Evolutionary conservation across 1,140 invertebrate genomes (phyloP), one percentile per base, ranked within the genome.

Genomic region (Heliconius himera): DNA sequence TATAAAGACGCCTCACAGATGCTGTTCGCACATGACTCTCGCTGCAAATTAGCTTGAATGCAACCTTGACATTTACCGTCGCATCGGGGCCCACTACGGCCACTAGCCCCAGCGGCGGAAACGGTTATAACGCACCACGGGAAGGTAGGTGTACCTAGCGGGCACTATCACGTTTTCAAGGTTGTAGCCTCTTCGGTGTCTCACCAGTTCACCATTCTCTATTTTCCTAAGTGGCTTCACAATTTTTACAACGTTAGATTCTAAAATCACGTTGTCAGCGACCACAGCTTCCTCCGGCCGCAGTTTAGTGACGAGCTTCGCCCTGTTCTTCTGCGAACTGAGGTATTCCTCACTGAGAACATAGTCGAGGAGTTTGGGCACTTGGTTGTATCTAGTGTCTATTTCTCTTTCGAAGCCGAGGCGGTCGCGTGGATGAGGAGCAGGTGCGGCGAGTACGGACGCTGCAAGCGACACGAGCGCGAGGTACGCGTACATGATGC

Each of bases 91-190:
- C 60, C 70, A 74, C 46, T 73, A 80, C 80, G 87, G 86, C 84
- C 89, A 88, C 87, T 94, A 93, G 90, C 92, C 92, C 90, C 92
- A 93, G 56, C 91, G 88, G 72, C 93, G 93, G 82, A 91, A 90
- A 73, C 92, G 87, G 84, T 89, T 91, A 82, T 88, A 94, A 22
- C 85, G 85, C 78, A 87, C 86, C 74, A 91, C 90, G 9, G 91
- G 87, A 33, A 94, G 85, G 80, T 94, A 93, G 66, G 93, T 92
- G 76, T 93, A 94, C 81, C 94, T 84, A 60, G 93, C 90, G 11
- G 94, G 94, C 71, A 95, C 94, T 76, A 91, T 89, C 78, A 95
- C 94, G 79, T 95, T 91, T 84, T 95, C 94, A 73, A 95, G 83
- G 85, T 95, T 95, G 84, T 95, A 95, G n/a, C 94, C 94, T 13